phyloP scores from a whole-genome alignment of 2,797 vertebrate genomes.

The Poeciliopsis turneri region DNA sequence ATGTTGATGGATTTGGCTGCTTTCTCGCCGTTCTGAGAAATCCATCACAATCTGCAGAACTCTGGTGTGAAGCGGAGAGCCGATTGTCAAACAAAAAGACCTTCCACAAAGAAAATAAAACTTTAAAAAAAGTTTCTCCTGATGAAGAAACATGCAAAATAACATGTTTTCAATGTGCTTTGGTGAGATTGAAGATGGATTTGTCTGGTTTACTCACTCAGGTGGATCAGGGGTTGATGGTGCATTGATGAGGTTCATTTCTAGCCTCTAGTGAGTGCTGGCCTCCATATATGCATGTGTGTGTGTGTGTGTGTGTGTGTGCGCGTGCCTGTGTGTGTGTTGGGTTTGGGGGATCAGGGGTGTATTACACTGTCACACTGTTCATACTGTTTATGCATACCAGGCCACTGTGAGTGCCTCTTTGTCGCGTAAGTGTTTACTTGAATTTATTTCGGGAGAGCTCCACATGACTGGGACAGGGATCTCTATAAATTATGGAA shows the following conservation, averaged over 20 bases:
- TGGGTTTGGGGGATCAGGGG: slow-evolving; percentile 20
- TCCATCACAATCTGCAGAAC: slow-evolving; percentile 15
- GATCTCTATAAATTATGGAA: slow-evolving; percentile 96
- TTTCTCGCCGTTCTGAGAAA: background rate
- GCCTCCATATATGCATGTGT: slow-evolving; percentile 29
- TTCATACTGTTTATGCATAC: slow-evolving; percentile 94
- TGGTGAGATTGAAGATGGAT: slow-evolving; percentile 85
- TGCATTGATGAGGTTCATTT: slow-evolving; percentile 49
- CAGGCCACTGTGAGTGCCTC: slow-evolving; percentile 92
- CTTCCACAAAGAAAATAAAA: slow-evolving; percentile 27
- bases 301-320: slow-evolving; percentile 18
- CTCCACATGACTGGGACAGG: slow-evolving; percentile 90
- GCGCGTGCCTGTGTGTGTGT: slow-evolving; percentile 36
- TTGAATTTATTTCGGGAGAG: slow-evolving; percentile 96
- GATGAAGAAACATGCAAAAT: slow-evolving; percentile 46
- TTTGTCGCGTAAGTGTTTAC: slow-evolving; percentile 95
- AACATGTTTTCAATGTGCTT: slow-evolving; percentile 55
- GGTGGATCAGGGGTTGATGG: slow-evolving; percentile 29
- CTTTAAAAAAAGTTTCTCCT: slow-evolving; percentile 35
- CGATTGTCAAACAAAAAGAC: slow-evolving; percentile 61
- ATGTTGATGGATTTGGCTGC: background rate
- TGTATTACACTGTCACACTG: slow-evolving; percentile 92
- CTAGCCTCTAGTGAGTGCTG: slow-evolving; percentile 82
- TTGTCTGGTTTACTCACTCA: slow-evolving; percentile 86
- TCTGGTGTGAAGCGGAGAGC: slow-evolving; percentile 18